Conservation (phyloP, 2,888 invertebrate genomes). For the Malachius bipustulatus region DNA sequence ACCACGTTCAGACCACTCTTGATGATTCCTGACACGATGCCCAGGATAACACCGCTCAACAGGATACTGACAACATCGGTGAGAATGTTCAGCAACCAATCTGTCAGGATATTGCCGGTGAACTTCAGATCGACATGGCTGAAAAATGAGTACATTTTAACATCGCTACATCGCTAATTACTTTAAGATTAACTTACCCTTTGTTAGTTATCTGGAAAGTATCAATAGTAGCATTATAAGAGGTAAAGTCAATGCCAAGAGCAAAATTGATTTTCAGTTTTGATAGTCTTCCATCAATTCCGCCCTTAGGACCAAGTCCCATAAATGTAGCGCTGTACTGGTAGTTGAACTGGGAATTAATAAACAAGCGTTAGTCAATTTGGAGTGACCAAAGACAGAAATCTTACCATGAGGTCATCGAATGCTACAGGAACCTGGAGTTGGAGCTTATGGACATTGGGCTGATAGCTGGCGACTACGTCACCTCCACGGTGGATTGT, state of each 20-base stretch:
- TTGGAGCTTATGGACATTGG: neutral
- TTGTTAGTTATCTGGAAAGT: neutral
- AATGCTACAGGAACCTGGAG: neutral
- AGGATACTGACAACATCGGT: neutral
- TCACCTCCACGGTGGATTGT: neutral
- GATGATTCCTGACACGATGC: slow-evolving; percentile 1
- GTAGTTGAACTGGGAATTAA: slow-evolving; percentile 1
- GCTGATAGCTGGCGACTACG: neutral
- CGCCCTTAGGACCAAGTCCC: neutral
- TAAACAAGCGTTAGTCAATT: neutral
- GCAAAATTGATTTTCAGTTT: neutral
- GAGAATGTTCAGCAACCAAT: neutral
- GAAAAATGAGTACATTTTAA: neutral
- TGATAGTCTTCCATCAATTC: neutral
- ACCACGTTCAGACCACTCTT: neutral
- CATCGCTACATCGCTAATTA: no score
- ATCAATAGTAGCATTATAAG: neutral
- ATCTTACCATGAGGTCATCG: slow-evolving; percentile 3
- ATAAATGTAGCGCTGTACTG: neutral
- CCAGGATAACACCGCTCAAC: neutral
- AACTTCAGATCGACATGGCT: neutral
- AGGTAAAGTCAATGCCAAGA: neutral
- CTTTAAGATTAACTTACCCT: no score
- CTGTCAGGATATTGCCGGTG: neutral
- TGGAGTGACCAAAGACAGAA: neutral